These are phyloP conservation scores for Oligia latruncula DNA, from an alignment of 2,888 invertebrate species.

Conservation along the genomic window DNA sequence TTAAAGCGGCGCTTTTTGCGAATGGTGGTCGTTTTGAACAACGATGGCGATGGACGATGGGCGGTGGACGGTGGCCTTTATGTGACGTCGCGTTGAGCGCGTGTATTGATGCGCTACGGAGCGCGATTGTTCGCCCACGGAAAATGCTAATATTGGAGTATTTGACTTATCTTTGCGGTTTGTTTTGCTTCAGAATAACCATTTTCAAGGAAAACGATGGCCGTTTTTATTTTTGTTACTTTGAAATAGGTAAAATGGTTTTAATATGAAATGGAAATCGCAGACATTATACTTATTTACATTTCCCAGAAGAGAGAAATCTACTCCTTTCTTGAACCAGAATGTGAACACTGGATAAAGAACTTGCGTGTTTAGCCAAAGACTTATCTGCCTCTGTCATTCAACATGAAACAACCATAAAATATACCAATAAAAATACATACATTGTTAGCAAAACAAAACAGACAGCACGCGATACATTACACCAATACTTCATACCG, in stretches of 20 bases:
- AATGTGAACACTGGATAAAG: background rate
- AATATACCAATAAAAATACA: conserved; percentile 19
- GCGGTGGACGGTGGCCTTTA: conserved; percentile 57
- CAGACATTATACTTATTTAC: no score
- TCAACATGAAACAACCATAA: background rate
- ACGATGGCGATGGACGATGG: conserved; percentile 55
- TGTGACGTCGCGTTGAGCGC: conserved; percentile 70
- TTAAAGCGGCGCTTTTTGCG: conserved; percentile 73
- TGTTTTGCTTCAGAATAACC: background rate
- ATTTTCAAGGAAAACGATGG: background rate
- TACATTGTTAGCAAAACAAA: conserved; percentile 49
- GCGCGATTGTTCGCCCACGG: conserved; percentile 47
- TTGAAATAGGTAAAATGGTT: background rate
- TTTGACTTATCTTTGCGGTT: conserved; percentile 13
- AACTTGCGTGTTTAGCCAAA: no score
- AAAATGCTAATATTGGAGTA: conserved; percentile 39
- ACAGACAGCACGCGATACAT: conserved; percentile 53
- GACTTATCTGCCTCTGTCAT: background rate
- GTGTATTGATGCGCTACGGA: conserved; percentile 69
- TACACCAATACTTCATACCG: conserved; percentile 56
- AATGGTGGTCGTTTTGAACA: conserved; percentile 66
- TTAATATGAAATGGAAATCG: background rate
- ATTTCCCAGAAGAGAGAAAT: background rate
- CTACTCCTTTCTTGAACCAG: background rate
- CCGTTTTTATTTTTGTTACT: background rate